Conservation (phyloP, 2,113 vertebrate genomes). For the Leucosticte australis region DNA sequence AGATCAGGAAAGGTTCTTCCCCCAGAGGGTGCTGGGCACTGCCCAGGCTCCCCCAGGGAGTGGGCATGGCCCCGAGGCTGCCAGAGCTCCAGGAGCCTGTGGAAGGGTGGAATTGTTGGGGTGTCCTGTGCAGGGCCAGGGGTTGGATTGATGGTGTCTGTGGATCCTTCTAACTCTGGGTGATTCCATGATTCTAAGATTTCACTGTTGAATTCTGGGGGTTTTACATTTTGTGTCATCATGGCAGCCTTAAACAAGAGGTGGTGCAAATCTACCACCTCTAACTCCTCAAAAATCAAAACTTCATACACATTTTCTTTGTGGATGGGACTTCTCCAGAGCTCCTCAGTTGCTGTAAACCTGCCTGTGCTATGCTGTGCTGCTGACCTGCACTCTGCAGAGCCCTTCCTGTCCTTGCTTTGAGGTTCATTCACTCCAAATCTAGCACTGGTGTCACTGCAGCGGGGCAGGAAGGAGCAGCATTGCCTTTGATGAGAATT, state of each 20-base stretch:
- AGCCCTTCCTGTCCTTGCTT: not conserved
- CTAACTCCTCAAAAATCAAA: not conserved
- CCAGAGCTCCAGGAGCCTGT: not conserved
- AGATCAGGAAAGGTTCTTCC: not conserved
- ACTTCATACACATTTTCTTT: not conserved
- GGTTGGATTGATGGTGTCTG: not conserved
- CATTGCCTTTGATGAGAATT: not conserved
- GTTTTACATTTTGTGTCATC: not conserved
- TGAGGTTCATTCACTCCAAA: not conserved
- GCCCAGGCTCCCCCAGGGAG: not conserved
- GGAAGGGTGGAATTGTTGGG: not conserved
- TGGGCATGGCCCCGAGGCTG: rapidly evolving
- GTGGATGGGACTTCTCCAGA: not conserved
- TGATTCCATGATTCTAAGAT: not conserved
- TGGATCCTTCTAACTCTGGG: not conserved
- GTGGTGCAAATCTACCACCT: not conserved
- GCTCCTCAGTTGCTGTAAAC: not conserved
- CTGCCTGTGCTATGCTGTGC: not conserved
- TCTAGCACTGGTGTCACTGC: not conserved
- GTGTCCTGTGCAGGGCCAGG: not conserved
- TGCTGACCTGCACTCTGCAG: not conserved
- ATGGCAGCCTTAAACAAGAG: not conserved
- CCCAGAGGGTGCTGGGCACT: not conserved
- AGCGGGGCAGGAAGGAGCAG: not conserved
- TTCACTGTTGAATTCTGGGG: not conserved